A percentile compares a stretch with the other conserved stretches of the same genome.
These are phyloP conservation scores for Ursus arctos DNA, from an alignment of 2,113 vertebrate species.

Conservation along the genomic window DNA sequence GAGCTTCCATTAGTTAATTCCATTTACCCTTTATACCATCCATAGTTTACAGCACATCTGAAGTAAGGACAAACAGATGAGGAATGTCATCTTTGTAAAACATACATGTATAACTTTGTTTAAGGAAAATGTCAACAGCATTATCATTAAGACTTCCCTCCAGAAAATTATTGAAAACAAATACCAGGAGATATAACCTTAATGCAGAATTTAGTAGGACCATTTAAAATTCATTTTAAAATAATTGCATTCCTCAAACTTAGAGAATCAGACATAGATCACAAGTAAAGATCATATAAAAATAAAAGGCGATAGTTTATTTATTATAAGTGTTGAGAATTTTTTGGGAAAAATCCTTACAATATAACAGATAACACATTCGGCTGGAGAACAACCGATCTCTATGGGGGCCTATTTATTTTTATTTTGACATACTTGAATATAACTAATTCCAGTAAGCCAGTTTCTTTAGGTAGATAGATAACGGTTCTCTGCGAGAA, in stretches of 20 bases:
- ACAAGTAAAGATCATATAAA: not conserved
- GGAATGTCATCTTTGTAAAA: constrained; percentile 40
- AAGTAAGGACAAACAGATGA: constrained; percentile 38
- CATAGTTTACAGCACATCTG: not conserved
- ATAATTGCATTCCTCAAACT: rapidly evolving
- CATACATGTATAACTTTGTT: not conserved
- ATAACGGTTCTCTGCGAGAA: not conserved
- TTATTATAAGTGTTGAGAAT: not conserved
- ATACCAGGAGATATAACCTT: not conserved
- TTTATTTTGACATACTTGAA: not conserved
- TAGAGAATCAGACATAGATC: not conserved
- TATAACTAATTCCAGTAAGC: not conserved
- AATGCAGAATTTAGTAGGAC: not conserved
- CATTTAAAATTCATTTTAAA: not conserved
- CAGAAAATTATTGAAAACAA: not conserved
- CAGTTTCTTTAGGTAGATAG: not conserved
- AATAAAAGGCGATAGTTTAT: not conserved
- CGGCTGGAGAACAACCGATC: not conserved
- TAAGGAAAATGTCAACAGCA: constrained; percentile 45
- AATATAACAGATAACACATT: not conserved
- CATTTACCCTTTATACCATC: constrained; percentile 43
- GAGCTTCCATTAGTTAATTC: constrained; percentile 73
- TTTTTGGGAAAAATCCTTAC: not conserved
- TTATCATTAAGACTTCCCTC: not conserved
- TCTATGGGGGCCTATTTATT: not conserved